Evolutionary conservation across 2,113 vertebrate genomes (phyloP).

Genomic region (Panthera tigris): DNA sequence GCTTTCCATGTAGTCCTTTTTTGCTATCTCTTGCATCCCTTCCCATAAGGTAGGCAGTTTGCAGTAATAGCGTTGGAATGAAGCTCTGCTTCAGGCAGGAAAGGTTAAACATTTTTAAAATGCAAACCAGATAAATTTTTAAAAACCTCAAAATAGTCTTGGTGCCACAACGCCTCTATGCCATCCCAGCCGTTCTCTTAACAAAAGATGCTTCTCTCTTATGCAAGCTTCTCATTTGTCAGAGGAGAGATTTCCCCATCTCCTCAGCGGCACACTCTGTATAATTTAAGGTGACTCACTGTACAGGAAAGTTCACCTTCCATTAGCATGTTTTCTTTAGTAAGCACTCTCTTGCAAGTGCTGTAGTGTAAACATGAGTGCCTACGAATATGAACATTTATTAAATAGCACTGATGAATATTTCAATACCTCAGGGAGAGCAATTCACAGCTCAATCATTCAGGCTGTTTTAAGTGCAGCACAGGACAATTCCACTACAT

Average conservation of each 20-base stretch:
- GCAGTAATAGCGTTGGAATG: conserved; percentile 64
- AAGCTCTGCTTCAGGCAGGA: conserved; percentile 50
- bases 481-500: conserved; percentile 91
- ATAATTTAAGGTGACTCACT: conserved; percentile 90
- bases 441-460: conserved; percentile 92
- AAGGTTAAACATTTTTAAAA: conserved; percentile 85
- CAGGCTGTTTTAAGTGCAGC: conserved; percentile 89
- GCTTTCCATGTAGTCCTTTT: conserved; percentile 58
- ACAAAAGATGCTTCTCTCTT: conserved; percentile 80
- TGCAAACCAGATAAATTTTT: conserved; percentile 85
- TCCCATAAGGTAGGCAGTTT: conserved; percentile 62
- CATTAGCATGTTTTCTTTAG: conserved; percentile 91
- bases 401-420: conserved; percentile 91
- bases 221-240: conserved; percentile 80
- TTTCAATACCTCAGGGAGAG: conserved; percentile 90
- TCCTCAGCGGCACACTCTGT: conserved; percentile 78
- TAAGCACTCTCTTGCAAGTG: conserved; percentile 90
- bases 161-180: conserved; percentile 71
- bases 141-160: conserved; percentile 80
- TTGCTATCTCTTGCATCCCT: conserved; percentile 48
- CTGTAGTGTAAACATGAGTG: conserved; percentile 90
- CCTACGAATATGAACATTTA: conserved; percentile 89
- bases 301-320: conserved; percentile 88
- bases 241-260: conserved; percentile 83
- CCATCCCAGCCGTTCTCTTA: conserved; percentile 73